A percentile compares a stretch with the other conserved stretches of the same genome.
phyloP scores from a whole-genome alignment of 1,140 invertebrate species.

The Microvelia longipes region DNA sequence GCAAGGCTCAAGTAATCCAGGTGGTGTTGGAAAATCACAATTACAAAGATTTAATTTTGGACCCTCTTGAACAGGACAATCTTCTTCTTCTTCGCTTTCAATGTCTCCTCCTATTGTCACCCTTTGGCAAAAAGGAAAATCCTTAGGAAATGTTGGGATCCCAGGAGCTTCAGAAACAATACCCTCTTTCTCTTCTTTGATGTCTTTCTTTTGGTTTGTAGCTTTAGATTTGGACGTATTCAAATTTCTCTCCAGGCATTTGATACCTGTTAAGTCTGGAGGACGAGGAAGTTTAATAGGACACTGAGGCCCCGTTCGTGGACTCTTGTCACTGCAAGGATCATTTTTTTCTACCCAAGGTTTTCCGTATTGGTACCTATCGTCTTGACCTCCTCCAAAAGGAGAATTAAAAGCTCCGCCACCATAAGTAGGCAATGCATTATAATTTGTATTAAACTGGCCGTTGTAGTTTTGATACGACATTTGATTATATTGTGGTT shows the following conservation, averaged over 20 bases:
- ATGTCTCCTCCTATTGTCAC: neutral
- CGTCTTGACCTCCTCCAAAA: neutral
- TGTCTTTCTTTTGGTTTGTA: neutral
- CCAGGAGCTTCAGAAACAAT: neutral
- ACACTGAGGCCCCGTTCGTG: neutral
- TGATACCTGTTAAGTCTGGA: neutral
- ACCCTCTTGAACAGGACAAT: neutral
- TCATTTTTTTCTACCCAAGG: neutral
- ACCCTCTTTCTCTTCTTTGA: neutral
- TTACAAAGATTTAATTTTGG: constrained; percentile 11
- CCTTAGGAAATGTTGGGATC: neutral
- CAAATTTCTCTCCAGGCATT: neutral
- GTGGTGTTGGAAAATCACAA: constrained; percentile 13
- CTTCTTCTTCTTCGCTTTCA: neutral
- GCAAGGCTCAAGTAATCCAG: neutral
- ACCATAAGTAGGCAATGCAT: neutral
- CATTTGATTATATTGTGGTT: neutral
- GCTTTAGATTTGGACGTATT: neutral
- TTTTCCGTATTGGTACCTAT: neutral
- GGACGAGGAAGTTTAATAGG: neutral
- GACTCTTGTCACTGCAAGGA: neutral
- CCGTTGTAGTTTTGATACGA: neutral
- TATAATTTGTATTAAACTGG: too few relatives aligned
- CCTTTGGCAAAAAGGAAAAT: constrained; percentile 2
- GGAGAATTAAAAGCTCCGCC: neutral